Percentiles rank a stretch among this genome's conserved stretches.
Evolutionary conservation across 1,140 invertebrate species (phyloP).

Genomic region (Aleiodes sp.): DNA sequence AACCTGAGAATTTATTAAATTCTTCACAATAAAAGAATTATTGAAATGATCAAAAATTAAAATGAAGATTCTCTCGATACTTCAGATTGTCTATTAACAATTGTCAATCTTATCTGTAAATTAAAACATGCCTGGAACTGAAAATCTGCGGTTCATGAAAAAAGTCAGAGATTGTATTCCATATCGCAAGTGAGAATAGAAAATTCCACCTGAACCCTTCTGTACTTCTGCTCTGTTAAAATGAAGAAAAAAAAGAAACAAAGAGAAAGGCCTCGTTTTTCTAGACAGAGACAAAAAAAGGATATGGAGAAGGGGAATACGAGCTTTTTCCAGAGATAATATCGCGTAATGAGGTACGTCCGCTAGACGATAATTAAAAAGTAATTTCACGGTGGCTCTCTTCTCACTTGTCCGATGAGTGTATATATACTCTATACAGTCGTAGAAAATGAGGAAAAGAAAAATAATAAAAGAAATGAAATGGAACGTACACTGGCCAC

Average conservation of each 20-base stretch:
- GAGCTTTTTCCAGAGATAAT: slow-evolving; percentile 29
- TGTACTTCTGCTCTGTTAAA: background rate
- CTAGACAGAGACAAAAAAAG: slow-evolving; percentile 20
- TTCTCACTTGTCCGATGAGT: slow-evolving; percentile 28
- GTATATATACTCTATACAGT: background rate
- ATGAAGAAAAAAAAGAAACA: background rate
- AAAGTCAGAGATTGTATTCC: background rate
- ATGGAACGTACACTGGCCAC: background rate
- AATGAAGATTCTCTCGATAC: background rate
- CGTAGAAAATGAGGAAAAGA: background rate
- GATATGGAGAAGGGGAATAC: slow-evolving; percentile 24
- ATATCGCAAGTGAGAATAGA: slow-evolving; percentile 39
- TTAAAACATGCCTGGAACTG: slow-evolving; percentile 2
- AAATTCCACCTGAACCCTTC: slow-evolving; percentile 42
- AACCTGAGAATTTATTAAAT: no score
- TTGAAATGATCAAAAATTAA: no score
- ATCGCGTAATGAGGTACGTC: slow-evolving; percentile 55
- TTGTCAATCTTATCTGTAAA: slow-evolving; percentile 11
- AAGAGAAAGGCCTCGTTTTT: background rate
- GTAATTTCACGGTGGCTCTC: slow-evolving; percentile 54
- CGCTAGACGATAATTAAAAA: slow-evolving; percentile 60
- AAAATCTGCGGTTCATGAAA: background rate
- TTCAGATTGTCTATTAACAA: background rate
- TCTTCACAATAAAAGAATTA: no score
- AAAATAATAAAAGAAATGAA: background rate